Evolutionary conservation across 2,888 invertebrate species (phyloP).

Genomic region (Tinea trinotella): DNA sequence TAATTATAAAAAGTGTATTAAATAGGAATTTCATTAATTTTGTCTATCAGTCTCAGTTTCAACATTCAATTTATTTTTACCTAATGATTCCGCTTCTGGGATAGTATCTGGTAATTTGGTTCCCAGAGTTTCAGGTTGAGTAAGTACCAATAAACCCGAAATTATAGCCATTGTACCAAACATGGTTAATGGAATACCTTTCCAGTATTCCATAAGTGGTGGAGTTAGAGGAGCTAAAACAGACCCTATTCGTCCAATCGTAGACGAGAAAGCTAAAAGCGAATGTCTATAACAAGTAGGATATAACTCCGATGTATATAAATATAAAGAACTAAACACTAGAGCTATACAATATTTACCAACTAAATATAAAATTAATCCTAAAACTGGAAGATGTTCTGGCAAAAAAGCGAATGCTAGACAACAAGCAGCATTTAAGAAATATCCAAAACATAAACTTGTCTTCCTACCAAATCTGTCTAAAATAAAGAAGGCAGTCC

Average conservation of each 20-base stretch:
- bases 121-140: constrained; percentile 57
- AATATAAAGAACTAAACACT: constrained; percentile 76
- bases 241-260: constrained; percentile 80
- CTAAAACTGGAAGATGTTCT: constrained; percentile 36
- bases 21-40: neutral
- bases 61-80: constrained; percentile 27
- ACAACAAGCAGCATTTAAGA: constrained; percentile 64
- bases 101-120: constrained; percentile 56
- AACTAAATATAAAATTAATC: constrained; percentile 63
- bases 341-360: constrained; percentile 77
- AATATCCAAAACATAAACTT: constrained; percentile 48
- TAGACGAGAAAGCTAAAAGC: constrained; percentile 77
- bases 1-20: no score
- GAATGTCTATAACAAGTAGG: constrained; percentile 79
- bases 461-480: constrained; percentile 72
- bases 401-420: constrained; percentile 66
- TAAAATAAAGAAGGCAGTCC: constrained; percentile 74
- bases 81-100: constrained; percentile 56
- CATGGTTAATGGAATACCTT: constrained; percentile 53
- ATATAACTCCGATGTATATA: constrained; percentile 80
- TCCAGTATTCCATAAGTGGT: constrained; percentile 69
- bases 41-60: constrained; percentile 3
- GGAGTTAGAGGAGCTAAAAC: constrained; percentile 79
- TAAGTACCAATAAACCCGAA: constrained; percentile 46
- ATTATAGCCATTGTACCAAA: constrained; percentile 51